These are phyloP conservation scores for Peromyscus eremicus DNA, from an alignment of 2,797 vertebrate species.

Conservation along the genomic window DNA sequence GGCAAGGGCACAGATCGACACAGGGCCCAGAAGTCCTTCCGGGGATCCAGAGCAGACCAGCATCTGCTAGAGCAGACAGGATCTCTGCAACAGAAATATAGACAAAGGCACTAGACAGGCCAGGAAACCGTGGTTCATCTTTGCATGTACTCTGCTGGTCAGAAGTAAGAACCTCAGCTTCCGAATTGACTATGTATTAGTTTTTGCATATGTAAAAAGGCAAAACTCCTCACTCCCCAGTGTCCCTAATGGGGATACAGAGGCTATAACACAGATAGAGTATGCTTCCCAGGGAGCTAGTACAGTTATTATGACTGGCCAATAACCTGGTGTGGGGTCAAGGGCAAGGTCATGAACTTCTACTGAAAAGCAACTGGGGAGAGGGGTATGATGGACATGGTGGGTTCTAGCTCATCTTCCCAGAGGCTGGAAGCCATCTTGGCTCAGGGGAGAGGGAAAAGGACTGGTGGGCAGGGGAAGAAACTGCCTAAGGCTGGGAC, in stretches of 20 bases:
- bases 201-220: background rate
- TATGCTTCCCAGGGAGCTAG: background rate
- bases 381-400: background rate
- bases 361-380: background rate
- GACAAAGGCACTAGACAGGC: background rate
- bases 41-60: background rate
- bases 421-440: background rate
- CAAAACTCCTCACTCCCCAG: background rate
- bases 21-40: background rate
- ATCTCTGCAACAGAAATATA: background rate
- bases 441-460: background rate
- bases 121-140: background rate
- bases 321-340: background rate
- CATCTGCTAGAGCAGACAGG: background rate
- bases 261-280: background rate
- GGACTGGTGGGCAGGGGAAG: fast-evolving
- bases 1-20: background rate
- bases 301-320: background rate
- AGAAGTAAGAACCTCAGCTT: background rate
- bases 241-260: background rate
- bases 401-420: background rate
- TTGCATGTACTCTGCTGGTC: background rate
- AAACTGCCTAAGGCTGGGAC: background rate
- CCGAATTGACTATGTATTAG: background rate
- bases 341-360: background rate